Conservation (phyloP, 1,140 invertebrate species). For the Lepidurus apus region DNA sequence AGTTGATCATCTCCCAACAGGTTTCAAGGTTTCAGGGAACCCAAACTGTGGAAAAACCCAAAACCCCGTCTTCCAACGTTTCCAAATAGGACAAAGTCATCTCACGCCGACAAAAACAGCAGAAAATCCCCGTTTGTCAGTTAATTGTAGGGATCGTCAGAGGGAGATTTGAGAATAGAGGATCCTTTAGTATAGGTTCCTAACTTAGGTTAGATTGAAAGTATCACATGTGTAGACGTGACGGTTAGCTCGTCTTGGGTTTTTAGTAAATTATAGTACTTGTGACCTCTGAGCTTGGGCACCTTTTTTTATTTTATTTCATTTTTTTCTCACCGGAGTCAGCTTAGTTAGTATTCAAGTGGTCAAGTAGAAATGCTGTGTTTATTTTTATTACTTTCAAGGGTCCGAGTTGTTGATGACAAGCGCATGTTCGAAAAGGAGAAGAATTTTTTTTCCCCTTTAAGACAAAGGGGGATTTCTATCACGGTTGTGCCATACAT, state of each 20-base stretch:
- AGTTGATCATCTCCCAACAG: background rate
- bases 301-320: background rate
- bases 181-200: background rate
- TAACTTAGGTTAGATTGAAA: background rate
- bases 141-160: too few relatives aligned
- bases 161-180: too few relatives aligned
- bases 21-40: background rate
- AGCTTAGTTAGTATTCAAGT: conserved; percentile 16
- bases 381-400: background rate
- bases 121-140: too few relatives aligned
- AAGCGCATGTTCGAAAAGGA: background rate
- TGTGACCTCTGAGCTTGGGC: background rate
- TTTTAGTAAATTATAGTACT: background rate
- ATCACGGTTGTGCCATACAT: conserved; percentile 1
- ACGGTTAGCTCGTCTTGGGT: background rate
- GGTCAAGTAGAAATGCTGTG: background rate
- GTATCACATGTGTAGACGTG: background rate
- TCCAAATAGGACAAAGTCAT: too few relatives aligned
- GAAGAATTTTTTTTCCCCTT: background rate
- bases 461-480: background rate
- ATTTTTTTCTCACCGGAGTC: background rate
- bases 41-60: background rate
- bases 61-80: background rate
- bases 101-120: too few relatives aligned
- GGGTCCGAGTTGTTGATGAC: too few relatives aligned